Base-by-base conservation (phyloP, 2,888 invertebrate species). In the Toxonevra muliebris region DNA sequence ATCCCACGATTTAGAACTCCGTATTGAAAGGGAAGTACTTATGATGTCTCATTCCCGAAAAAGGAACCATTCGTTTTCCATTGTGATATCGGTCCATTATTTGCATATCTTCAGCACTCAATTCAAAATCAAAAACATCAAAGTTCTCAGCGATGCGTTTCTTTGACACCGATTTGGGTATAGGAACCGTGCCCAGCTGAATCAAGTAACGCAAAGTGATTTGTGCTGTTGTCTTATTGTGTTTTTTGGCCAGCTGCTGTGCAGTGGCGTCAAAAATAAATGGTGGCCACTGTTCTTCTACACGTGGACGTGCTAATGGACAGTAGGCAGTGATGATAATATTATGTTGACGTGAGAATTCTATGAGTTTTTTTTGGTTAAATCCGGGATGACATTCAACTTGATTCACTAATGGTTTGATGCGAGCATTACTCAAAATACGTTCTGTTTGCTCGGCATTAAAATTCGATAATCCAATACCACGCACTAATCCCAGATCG, bases 261-360 rank as follows among this genome's bases (percentile, higher is more conserved):
- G 91, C 86, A 43, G 76, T 80, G 61, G 73, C 72, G 42, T 83
- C 83, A 66, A 77, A 84, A 41, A 83, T 75, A 65, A 82, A 84
- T 66, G 85, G 84, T 0, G 88, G 87, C 74, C 88, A 86, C 30
- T 88, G 86, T 1, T 88, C 76, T 0, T 87, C 84, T 0, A 89
- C 88, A 81, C 87, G 82, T 1, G 89, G 89, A 54, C 88, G 87
- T 13, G 93, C 94, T 63, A 95, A 87, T 0, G 93, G 93, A 58
- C 91, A 89, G 84, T 92, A 95, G 0, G 87, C 93, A 79, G 87
- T 90, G 67, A 95, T 86, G 1, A 87, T 83, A 62, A 96, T 91
- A 61, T 87, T 86, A 48, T 88, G 87, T 4, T 87, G 81, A 53
- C 88, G 87, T 80, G 93, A 92, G 78, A 90, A 93, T 1, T 90